Percentiles rank a stretch among this genome's conserved stretches.
Conservation (phyloP, 2,888 invertebrate genomes). For the Xestia sexstrigata region DNA sequence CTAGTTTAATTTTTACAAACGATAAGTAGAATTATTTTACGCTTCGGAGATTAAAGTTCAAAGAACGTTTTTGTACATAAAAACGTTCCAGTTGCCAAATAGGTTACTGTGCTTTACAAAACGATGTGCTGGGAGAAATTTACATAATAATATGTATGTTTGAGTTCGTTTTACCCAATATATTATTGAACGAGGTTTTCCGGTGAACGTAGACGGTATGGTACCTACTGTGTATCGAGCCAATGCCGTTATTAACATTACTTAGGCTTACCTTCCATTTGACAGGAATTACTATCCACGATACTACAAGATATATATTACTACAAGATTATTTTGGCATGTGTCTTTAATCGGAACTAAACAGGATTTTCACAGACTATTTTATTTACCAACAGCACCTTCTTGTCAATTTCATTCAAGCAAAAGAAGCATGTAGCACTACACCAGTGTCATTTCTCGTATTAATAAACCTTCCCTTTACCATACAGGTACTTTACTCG, state of each 20-base stretch:
- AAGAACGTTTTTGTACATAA: constrained; percentile 31
- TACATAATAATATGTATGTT: constrained; percentile 37
- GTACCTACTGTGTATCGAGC: not conserved
- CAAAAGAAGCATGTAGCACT: not conserved
- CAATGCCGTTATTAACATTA: not conserved
- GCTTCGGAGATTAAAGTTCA: constrained; percentile 33
- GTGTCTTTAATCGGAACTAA: not conserved
- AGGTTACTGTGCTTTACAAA: constrained; percentile 57
- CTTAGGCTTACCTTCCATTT: not conserved
- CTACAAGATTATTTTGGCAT: not conserved
- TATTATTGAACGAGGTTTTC: constrained; percentile 25
- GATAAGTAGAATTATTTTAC: constrained; percentile 29
- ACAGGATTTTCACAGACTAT: not conserved
- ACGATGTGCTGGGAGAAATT: constrained; percentile 37
- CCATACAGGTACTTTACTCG: not conserved
- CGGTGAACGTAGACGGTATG: not conserved
- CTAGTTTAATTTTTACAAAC: constrained; percentile 36
- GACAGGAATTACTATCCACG: not conserved
- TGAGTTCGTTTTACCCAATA: constrained; percentile 28
- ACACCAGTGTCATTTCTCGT: not conserved
- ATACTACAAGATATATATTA: too few relatives aligned
- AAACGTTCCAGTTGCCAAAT: constrained; percentile 54
- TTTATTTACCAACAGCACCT: not conserved
- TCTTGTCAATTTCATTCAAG: not conserved
- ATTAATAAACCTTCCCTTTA: not conserved